Percentiles rank a stretch among this genome's conserved stretches.
Conservation (phyloP, 2,888 invertebrate genomes). For the Rotaria sp. region DNA sequence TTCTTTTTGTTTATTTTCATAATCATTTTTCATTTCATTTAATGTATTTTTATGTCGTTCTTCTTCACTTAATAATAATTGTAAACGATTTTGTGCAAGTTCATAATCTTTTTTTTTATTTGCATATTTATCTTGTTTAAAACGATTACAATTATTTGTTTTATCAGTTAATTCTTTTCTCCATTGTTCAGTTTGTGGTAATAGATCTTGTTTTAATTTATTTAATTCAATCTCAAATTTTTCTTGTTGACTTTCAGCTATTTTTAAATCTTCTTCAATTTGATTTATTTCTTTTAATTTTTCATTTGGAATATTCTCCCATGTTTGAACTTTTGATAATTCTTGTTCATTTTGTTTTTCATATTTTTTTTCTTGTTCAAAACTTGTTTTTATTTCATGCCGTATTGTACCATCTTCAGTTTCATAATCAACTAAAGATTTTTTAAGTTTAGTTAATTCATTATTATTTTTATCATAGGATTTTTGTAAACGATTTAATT, state of each 20-base stretch:
- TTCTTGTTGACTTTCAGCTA: conserved; percentile 61
- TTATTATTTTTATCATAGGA: conserved; percentile 62
- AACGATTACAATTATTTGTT: conserved; percentile 46
- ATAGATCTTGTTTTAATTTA: conserved; percentile 58
- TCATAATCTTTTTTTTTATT: conserved; percentile 46
- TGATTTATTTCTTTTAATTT: conserved; percentile 65
- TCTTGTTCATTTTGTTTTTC: conserved; percentile 63
- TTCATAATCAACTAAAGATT: conserved; percentile 63
- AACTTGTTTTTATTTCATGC: conserved; percentile 58
- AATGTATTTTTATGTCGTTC: conserved; percentile 28
- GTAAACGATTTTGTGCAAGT: conserved; percentile 40
- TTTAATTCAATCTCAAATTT: conserved; percentile 58
- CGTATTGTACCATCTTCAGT: conserved; percentile 62
- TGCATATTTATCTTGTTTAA: conserved; percentile 30
- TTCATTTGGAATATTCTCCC: conserved; percentile 66
- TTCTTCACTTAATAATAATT: conserved; percentile 33
- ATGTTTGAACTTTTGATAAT: conserved; percentile 61
- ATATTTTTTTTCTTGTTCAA: conserved; percentile 65
- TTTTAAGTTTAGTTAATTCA: conserved; percentile 57
- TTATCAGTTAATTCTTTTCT: conserved; percentile 62
- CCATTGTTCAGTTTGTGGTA: conserved; percentile 55
- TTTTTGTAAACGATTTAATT: conserved; percentile 47
- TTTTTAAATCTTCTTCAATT: conserved; percentile 57
- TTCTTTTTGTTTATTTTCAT: conserved; percentile 28
- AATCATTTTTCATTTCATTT: conserved; percentile 40